Evolutionary conservation across 64 coral and sea anemone genomes (phyloP).

Genomic region (Pachyseris speciosa): DNA sequence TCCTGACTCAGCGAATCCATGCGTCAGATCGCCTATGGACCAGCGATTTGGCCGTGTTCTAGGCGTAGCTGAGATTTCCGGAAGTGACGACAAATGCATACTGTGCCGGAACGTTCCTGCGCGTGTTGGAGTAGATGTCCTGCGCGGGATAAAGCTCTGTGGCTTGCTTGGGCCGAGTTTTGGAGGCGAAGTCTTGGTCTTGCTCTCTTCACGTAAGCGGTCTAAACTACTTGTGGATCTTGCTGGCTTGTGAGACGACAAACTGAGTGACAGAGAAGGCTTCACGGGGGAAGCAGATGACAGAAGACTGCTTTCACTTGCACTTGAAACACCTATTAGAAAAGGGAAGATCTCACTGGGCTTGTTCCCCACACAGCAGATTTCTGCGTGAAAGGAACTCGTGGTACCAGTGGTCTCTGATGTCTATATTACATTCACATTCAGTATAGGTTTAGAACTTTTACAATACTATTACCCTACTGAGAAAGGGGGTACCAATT

Average conservation of each 20-base stretch:
- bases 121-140: constrained; percentile 5
- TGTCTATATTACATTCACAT: too few relatives aligned
- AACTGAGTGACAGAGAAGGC: neutral
- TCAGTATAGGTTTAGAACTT: too few relatives aligned
- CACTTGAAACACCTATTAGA: neutral
- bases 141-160: constrained; percentile 27
- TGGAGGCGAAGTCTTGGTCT: neutral
- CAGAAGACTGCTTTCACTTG: constrained; percentile 20
- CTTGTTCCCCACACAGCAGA: neutral
- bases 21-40: neutral
- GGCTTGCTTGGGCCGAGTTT: neutral
- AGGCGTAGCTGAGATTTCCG: constrained; percentile 14
- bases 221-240: constrained; percentile 26
- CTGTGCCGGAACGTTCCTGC: neutral
- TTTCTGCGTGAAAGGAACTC: neutral
- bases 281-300: neutral
- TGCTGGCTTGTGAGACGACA: neutral
- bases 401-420: too few relatives aligned
- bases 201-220: neutral
- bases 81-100: constrained; percentile 25
- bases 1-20: neutral
- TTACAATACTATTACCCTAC: too few relatives aligned
- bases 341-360: neutral
- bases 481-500: too few relatives aligned
- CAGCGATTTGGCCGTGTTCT: neutral